A percentile compares a stretch with the other conserved stretches of the same genome.
phyloP scores from a whole-genome alignment of 92 coral and sea anemone species.

The Porites divaricata region DNA sequence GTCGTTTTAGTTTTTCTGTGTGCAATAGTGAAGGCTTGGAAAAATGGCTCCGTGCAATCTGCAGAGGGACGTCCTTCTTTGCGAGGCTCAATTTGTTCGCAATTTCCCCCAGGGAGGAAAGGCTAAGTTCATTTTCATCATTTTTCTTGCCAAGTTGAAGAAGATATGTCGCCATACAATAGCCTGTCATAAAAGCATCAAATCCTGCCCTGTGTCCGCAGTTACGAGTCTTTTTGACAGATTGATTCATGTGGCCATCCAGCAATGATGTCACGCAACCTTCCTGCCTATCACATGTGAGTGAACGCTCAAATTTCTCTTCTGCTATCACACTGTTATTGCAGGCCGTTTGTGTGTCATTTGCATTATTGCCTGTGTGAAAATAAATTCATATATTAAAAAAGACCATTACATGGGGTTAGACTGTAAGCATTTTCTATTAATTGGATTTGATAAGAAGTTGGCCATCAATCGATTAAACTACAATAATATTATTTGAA shows the following conservation, averaged over 20 bases:
- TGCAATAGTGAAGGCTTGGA: conserved; percentile 74
- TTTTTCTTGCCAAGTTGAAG: conserved; percentile 44
- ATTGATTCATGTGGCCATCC: conserved; percentile 4
- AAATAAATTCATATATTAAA: neutral
- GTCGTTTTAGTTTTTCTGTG: conserved; percentile 67
- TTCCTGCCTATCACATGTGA: neutral
- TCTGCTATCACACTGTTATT: neutral
- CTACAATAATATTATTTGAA: no score
- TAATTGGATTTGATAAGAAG: no score
- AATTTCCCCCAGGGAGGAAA: conserved; percentile 58
- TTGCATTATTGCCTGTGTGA: conserved; percentile 10
- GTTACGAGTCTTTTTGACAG: conserved; percentile 47
- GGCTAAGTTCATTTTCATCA: conserved; percentile 31
- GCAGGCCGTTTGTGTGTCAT: neutral
- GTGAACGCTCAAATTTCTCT: neutral
- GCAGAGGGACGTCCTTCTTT: conserved; percentile 89
- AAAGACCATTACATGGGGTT: no score
- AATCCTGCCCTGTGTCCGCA: conserved; percentile 98
- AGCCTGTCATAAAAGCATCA: conserved; percentile 99
- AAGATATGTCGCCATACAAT: conserved; percentile 84
- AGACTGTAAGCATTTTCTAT: no score
- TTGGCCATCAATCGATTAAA: no score
- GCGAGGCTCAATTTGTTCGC: conserved; percentile 83
- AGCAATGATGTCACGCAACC: neutral
- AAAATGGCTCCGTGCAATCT: conserved; percentile 83